Percentiles rank a stretch among this genome's conserved stretches.
Evolutionary conservation across 2,113 vertebrate species (phyloP).

Genomic region (Gallinago paraguaiae): DNA sequence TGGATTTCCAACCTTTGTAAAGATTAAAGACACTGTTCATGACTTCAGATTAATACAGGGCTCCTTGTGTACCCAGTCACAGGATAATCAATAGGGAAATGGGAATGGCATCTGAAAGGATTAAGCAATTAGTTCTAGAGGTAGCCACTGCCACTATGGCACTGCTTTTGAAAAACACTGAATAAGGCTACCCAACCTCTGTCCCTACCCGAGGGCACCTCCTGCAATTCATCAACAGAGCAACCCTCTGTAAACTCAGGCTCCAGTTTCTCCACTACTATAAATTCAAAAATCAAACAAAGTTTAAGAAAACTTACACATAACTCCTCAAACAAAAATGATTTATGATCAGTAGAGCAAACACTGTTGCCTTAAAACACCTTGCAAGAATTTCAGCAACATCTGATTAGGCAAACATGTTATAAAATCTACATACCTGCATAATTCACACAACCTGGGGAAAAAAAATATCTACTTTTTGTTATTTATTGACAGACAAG

Average conservation of each 20-base stretch:
- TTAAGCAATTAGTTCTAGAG: not conserved
- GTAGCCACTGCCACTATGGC: not conserved
- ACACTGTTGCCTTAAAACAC: not conserved
- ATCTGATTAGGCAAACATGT: not conserved
- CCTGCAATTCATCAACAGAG: not conserved
- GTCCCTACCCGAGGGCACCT: not conserved
- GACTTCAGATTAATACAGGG: not conserved
- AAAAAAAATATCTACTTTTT: not conserved
- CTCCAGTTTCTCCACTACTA: not conserved
- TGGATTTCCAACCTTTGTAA: conserved; percentile 6
- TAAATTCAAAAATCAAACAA: not conserved
- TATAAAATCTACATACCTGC: not conserved
- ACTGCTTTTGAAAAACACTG: not conserved
- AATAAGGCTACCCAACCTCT: not conserved
- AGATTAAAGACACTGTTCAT: not conserved
- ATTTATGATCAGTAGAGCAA: not conserved
- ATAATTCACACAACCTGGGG: not conserved
- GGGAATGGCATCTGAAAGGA: not conserved
- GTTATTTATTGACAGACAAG: not conserved
- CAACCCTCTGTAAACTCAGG: not conserved
- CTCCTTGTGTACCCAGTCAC: not conserved
- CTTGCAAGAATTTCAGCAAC: not conserved
- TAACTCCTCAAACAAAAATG: not conserved
- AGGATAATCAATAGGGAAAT: not conserved
- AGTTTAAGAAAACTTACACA: not conserved